Percentiles rank a stretch among this genome's conserved stretches.
These are phyloP conservation scores for Drosophila sordidapex DNA, from an alignment of 2,888 invertebrate genomes.

Conservation along the genomic window DNA sequence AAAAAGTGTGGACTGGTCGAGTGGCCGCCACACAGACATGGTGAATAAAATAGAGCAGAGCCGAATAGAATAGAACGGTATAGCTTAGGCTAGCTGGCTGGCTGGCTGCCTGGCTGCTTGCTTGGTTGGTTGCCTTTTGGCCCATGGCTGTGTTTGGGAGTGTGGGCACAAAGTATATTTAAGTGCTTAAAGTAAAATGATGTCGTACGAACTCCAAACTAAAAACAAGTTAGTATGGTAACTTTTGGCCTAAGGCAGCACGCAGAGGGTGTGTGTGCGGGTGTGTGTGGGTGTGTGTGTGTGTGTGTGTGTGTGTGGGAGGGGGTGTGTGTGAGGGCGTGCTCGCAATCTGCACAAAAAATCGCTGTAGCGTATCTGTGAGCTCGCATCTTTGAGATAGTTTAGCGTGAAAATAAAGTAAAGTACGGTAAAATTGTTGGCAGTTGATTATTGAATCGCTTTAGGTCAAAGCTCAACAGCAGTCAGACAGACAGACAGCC, in stretches of 20 bases:
- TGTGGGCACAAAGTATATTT: slow-evolving; percentile 81
- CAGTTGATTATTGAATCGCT: slow-evolving; percentile 81
- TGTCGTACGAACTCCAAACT: slow-evolving; percentile 83
- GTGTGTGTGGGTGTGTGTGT: neutral
- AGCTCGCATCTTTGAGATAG: slow-evolving; percentile 80
- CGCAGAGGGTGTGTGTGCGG: slow-evolving; percentile 7
- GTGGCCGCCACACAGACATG: slow-evolving; percentile 62
- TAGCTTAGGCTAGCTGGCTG: slow-evolving; percentile 55
- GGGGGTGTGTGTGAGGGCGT: slow-evolving; percentile 44
- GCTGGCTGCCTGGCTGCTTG: slow-evolving; percentile 17
- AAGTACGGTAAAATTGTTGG: slow-evolving; percentile 81
- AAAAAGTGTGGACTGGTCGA: slow-evolving; percentile 79
- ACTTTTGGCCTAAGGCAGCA: slow-evolving; percentile 77
- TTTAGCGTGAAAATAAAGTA: slow-evolving; percentile 81
- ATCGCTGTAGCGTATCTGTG: slow-evolving; percentile 80
- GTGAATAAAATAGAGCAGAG: slow-evolving; percentile 67
- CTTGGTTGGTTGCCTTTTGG: slow-evolving; percentile 5
- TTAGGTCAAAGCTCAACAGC: slow-evolving; percentile 80
- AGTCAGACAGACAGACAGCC: slow-evolving; percentile 42
- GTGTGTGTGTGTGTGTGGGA: slow-evolving; percentile 9
- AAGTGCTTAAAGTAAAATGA: slow-evolving; percentile 84
- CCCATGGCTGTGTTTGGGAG: slow-evolving; percentile 56
- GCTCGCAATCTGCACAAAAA: slow-evolving; percentile 75
- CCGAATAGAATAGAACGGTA: slow-evolving; percentile 38
- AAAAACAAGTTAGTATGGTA: slow-evolving; percentile 81